Evolutionary conservation across 2,797 vertebrate genomes (phyloP).

Genomic region (Tarsius wallacei): DNA sequence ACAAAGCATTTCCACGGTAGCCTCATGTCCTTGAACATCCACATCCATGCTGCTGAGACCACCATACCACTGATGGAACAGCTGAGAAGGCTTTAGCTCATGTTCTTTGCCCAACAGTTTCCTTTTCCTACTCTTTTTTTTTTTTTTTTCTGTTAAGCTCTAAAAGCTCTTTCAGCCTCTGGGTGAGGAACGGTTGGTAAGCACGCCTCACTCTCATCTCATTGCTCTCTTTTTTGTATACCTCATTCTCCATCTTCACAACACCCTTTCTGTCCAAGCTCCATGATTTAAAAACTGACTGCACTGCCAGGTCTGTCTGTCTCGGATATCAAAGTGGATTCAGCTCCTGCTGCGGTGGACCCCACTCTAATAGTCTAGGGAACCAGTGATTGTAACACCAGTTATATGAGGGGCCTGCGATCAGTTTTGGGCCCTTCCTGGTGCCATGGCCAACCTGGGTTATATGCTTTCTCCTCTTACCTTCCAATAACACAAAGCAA

Average conservation of each 20-base stretch:
- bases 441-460: background rate
- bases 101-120: background rate
- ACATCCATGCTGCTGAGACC: background rate
- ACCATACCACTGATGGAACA: background rate
- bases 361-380: background rate
- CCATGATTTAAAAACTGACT: background rate
- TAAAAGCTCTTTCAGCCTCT: conserved; percentile 48
- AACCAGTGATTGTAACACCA: background rate
- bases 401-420: background rate
- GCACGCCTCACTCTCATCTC: conserved; percentile 21
- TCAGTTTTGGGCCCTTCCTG: background rate
- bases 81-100: conserved; percentile 28
- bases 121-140: background rate
- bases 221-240: conserved; percentile 6
- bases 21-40: background rate
- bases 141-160: conserved; percentile 13
- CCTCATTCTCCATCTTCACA: conserved; percentile 15
- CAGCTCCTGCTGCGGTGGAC: background rate
- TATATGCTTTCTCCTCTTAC: background rate
- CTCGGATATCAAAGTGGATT: background rate
- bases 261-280: background rate
- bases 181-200: conserved; percentile 14
- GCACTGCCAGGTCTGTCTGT: background rate
- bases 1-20: conserved; percentile 1
- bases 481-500: background rate